Evolutionary conservation across 2,888 invertebrate species (phyloP), one percentile per base, ranked within the genome.

Genomic region (Metallyticus violacea): DNA sequence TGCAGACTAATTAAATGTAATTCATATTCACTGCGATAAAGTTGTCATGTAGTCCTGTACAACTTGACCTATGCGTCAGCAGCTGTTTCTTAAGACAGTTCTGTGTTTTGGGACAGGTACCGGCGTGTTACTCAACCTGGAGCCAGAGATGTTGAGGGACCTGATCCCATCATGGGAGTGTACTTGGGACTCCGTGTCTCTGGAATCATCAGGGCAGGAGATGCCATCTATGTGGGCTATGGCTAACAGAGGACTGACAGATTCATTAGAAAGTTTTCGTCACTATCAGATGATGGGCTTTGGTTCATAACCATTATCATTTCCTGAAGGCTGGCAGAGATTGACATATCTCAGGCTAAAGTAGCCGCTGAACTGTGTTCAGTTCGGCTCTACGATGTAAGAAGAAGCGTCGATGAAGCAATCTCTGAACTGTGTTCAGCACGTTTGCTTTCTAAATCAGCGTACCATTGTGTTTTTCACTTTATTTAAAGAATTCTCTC

Each of bases 151-250:
- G 62, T 87, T 79, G 87, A 87, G 28, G 85, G 85, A 28, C 79
- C 82, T 5, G 79, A 85, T 27, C 87, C 87, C 15, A 85, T 85
- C 6, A 86, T 87, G 87, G 87, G 87, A 62, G 40, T 81, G 22
- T 87, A 86, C 27, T 40, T 86, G 28, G 86, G 86, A 26, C 82
- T 87, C 5, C 85, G 79, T 1, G 77, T 81, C n/a, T 79, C 90
- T 1, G 93, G 93, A 1, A 89, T 85, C 6, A 90, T 94, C 0
- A 92, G 91, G 83, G 88, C 91, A 3, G 93, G 93, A 5, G 94
- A 94, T 90, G 88, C 92, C 0, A 90, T 94, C 87, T 94, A 93
- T 90, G 92, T 93, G 1, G 92, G 91, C 62, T 84, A 30, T 77
- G 84, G 76, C 76, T 79, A 77, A 9, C 29, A 28, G 28, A 0